phyloP scores from a whole-genome alignment of 1,140 invertebrate genomes.

The Spodoptera litura region DNA sequence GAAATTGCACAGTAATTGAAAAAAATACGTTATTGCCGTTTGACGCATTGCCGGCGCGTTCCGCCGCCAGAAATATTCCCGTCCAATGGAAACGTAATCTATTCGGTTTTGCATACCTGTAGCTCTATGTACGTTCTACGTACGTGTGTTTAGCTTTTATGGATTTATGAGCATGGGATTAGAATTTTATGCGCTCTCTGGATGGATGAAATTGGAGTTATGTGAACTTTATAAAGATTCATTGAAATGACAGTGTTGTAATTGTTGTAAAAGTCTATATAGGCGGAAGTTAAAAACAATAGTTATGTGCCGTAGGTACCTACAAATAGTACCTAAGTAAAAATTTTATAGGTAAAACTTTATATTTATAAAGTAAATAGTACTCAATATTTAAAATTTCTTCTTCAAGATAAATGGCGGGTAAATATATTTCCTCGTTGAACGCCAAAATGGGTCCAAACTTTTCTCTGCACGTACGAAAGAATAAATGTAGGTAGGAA shows the following conservation, averaged over 20 bases:
- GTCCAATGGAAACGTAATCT: constrained; percentile 51
- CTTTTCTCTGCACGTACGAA: background rate
- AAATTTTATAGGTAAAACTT: too few relatives aligned
- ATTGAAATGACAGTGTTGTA: too few relatives aligned
- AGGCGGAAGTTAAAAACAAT: too few relatives aligned
- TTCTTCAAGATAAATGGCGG: too few relatives aligned
- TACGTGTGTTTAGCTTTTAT: constrained; percentile 21
- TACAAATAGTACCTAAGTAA: too few relatives aligned
- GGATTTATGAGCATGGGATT: constrained; percentile 20
- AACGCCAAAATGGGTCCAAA: too few relatives aligned
- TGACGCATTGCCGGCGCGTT: constrained; percentile 67
- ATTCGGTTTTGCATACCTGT: constrained; percentile 44
- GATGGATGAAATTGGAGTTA: constrained; percentile 1
- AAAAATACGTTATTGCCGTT: constrained; percentile 79
- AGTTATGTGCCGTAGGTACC: too few relatives aligned
- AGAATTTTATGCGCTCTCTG: constrained; percentile 15
- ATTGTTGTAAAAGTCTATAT: too few relatives aligned
- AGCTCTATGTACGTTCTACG: background rate
- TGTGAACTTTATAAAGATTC: background rate
- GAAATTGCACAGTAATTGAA: constrained; percentile 78
- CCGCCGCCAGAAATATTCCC: constrained; percentile 50
- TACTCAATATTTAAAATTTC: too few relatives aligned
- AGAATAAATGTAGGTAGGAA: background rate
- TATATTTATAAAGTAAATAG: too few relatives aligned
- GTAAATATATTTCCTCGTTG: too few relatives aligned